Conservation (phyloP, 2,113 vertebrate species). For the Nettapus auritus region DNA sequence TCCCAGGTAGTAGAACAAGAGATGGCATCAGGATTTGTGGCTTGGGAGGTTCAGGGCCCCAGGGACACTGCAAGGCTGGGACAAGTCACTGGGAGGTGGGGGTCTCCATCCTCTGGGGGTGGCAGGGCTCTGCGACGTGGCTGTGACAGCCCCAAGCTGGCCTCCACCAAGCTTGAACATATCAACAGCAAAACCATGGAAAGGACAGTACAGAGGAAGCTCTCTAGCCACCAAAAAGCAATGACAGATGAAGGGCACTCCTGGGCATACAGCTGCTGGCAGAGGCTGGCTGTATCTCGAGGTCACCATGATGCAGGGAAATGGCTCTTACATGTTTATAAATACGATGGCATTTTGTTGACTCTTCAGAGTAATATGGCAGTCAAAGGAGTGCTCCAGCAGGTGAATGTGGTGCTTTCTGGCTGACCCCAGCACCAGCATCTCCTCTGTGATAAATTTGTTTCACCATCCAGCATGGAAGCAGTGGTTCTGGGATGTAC, state of each 20-base stretch:
- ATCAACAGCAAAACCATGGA: no score
- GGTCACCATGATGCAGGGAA: fast-evolving
- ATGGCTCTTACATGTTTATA: background rate
- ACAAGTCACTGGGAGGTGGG: background rate
- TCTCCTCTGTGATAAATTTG: background rate
- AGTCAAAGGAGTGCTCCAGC: background rate
- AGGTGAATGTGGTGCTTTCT: no score
- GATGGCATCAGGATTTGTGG: background rate
- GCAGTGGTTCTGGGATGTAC: background rate
- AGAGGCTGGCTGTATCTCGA: no score
- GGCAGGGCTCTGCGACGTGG: background rate
- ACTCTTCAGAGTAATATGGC: background rate
- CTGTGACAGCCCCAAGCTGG: fast-evolving
- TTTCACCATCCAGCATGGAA: background rate
- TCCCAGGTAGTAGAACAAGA: background rate
- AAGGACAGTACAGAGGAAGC: no score
- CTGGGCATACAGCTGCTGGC: no score
- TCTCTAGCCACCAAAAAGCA: no score
- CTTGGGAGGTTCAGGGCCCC: background rate
- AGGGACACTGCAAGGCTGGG: background rate
- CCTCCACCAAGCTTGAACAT: no score
- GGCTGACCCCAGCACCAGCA: background rate
- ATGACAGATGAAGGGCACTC: no score
- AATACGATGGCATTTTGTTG: background rate
- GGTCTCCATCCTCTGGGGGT: background rate